A percentile compares a stretch with the other conserved stretches of the same genome.
These are phyloP conservation scores for Australoheros scitulus DNA, from an alignment of 2,113 vertebrate genomes.

Conservation along the genomic window DNA sequence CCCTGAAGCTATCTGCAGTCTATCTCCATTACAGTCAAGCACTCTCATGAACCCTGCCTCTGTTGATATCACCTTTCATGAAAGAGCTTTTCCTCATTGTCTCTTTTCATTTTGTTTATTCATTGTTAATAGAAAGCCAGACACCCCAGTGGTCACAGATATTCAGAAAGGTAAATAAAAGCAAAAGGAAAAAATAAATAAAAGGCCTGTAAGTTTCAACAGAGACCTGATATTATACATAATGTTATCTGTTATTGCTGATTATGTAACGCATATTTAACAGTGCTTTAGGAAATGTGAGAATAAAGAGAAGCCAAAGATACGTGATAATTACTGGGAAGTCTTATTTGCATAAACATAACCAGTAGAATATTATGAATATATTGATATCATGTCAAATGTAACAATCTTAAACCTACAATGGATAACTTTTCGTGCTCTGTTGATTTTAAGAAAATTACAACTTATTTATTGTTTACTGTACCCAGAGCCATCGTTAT, in stretches of 20 bases:
- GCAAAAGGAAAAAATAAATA: background rate
- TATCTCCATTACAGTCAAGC: slow-evolving; percentile 78
- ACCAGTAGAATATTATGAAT: slow-evolving; percentile 23
- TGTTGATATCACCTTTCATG: slow-evolving; percentile 70
- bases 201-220: background rate
- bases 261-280: slow-evolving; percentile 4
- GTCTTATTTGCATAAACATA: slow-evolving; percentile 30
- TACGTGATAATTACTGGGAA: slow-evolving; percentile 9
- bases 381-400: slow-evolving; percentile 48
- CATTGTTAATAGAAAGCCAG: slow-evolving; percentile 54
- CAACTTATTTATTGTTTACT: background rate
- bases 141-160: slow-evolving; percentile 18
- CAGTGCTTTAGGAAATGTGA: slow-evolving; percentile 11
- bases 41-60: slow-evolving; percentile 68
- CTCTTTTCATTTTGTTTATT: slow-evolving; percentile 71
- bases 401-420: slow-evolving; percentile 7
- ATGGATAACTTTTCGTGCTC: background rate
- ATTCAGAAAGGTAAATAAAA: slow-evolving; percentile 39
- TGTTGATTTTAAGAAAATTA: no score
- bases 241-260: background rate
- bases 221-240: background rate
- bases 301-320: slow-evolving; percentile 13
- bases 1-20: slow-evolving; percentile 79
- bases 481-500: background rate
- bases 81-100: slow-evolving; percentile 66